Evolutionary conservation across 2,888 invertebrate species (phyloP).

Genomic region (Pecten maximus): DNA sequence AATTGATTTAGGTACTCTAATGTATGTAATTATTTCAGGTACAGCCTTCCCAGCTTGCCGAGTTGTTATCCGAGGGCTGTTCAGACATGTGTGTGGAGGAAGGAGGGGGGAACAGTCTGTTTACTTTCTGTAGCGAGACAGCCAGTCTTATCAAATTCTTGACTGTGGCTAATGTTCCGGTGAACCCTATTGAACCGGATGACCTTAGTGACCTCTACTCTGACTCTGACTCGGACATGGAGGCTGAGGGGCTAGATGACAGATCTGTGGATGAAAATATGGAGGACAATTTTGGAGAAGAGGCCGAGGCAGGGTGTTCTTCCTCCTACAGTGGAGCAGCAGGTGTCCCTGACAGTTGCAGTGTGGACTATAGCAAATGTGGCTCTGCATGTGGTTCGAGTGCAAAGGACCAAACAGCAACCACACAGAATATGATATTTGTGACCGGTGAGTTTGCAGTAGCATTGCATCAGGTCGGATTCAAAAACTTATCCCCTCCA

Average conservation of each 20-base stretch:
- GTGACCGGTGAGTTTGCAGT: conserved; percentile 75
- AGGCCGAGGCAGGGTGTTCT: not conserved
- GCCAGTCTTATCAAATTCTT: conserved; percentile 74
- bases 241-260: not conserved
- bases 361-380: not conserved
- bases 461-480: conserved; percentile 71
- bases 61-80: not conserved
- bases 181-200: not conserved
- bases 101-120: conserved; percentile 62
- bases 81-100: conserved; percentile 47
- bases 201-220: not conserved
- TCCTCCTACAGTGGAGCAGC: not conserved
- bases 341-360: not conserved
- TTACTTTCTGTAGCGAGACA: conserved; percentile 73
- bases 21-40: conserved; percentile 55
- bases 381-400: not conserved
- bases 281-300: not conserved
- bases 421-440: conserved; percentile 65
- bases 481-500: conserved; percentile 66
- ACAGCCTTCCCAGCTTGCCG: conserved; percentile 30
- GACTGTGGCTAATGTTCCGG: conserved; percentile 63
- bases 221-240: conserved; percentile 41
- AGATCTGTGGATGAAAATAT: not conserved
- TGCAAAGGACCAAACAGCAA: not conserved
- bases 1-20: no score